A percentile compares a stretch with the other conserved stretches of the same genome.
These are phyloP conservation scores for Agrenia bidenticulata DNA, from an alignment of 2,888 invertebrate genomes.

Conservation along the genomic window DNA sequence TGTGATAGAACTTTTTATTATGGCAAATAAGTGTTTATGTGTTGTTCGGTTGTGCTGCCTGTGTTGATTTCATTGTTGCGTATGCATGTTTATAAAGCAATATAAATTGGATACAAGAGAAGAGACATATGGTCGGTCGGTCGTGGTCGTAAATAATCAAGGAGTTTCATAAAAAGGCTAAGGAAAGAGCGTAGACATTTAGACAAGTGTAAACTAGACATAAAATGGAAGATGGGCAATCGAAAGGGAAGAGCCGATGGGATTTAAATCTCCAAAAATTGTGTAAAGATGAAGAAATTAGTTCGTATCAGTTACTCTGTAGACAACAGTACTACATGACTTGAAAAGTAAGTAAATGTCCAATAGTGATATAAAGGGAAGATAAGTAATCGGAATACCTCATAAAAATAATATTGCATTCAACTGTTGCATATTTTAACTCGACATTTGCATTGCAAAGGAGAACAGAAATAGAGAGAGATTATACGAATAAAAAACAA, in stretches of 20 bases:
- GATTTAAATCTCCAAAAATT: not conserved
- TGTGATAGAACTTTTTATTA: too few species aligned
- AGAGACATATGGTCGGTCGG: not conserved
- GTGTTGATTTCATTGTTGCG: too few species aligned
- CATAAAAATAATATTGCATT: slow-evolving; percentile 2
- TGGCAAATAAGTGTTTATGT: too few species aligned
- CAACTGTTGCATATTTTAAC: slow-evolving; percentile 7
- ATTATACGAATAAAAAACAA: not conserved
- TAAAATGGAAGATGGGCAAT: not conserved
- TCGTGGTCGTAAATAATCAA: not conserved
- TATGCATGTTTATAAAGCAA: too few species aligned
- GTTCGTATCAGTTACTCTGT: not conserved
- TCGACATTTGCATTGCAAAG: slow-evolving; percentile 4
- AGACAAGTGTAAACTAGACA: not conserved
- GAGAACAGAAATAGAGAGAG: not conserved
- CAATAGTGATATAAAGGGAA: not conserved
- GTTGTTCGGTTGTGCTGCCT: too few species aligned
- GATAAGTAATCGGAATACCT: too few species aligned
- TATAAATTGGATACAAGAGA: too few species aligned
- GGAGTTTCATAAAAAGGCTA: slow-evolving; percentile 3
- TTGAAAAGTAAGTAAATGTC: too few species aligned
- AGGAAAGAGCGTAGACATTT: not conserved
- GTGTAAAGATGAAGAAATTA: not conserved
- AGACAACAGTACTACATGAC: not conserved
- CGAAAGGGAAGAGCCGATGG: not conserved